Percentiles rank a stretch among this genome's conserved stretches.
These are phyloP conservation scores for Litoditis marina DNA, from an alignment of 2,888 invertebrate species.

Conservation along the genomic window DNA sequence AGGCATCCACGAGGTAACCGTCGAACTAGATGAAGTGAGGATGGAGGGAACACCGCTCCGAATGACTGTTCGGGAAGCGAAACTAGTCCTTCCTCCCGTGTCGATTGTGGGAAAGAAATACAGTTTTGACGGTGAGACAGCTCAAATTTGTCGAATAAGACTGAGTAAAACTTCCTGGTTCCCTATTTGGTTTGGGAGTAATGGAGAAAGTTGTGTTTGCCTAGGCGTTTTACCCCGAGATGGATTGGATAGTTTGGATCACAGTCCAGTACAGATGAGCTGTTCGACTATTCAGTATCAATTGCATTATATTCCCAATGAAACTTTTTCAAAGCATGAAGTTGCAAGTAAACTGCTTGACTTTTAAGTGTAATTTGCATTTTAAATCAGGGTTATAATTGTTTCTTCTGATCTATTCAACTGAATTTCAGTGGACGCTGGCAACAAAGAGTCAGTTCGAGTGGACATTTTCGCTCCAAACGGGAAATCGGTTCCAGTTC, in stretches of 20 bases:
- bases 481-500: constrained; percentile 45
- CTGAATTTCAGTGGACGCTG: constrained; percentile 33
- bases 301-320: no score
- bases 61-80: constrained; percentile 23
- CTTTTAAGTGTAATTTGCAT: no score
- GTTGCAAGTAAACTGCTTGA: no score
- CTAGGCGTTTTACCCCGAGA: no score
- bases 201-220: no score
- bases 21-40: constrained; percentile 38
- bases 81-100: constrained; percentile 29
- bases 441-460: constrained; percentile 45
- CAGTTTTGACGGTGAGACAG: constrained; percentile 38
- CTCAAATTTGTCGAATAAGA: background rate
- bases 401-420: no score
- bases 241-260: no score
- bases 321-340: no score
- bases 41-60: constrained; percentile 23
- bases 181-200: no score
- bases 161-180: no score
- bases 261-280: no score
- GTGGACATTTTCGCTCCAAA: constrained; percentile 47
- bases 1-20: constrained; percentile 53
- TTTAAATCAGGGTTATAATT: background rate
- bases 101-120: constrained; percentile 46
- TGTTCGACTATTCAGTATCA: no score